Base-by-base conservation (phyloP, 2,888 invertebrate genomes). In the Nomada fabriciana region DNA sequence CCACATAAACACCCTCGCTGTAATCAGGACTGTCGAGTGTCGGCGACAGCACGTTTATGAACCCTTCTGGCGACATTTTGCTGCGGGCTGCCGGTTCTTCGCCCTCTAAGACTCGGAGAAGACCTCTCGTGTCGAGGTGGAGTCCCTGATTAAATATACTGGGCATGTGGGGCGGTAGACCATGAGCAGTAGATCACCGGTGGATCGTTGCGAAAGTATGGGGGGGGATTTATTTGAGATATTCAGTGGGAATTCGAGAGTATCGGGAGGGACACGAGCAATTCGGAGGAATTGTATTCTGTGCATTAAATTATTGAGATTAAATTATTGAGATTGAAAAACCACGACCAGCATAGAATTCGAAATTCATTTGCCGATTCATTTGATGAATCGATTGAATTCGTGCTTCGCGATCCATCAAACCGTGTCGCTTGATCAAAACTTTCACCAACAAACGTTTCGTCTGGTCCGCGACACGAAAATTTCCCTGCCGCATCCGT, bases 1-100 rank as follows among this genome's bases (percentile, higher is more conserved):
- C 75, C 75, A 50, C 81, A 59, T 75, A 76, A 82, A 82, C 74
- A 77, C 73, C 82, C 81, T 59, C n/a, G 64, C 63, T 50, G 82
- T 64, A 77, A 83, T 82, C 77, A 73, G 63, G 59, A 70, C 57
- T 20, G 76, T 76, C 76, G 68, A 69, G 68, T 20, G 55, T 61
- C 74, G 52, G 23, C 43, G 53, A 59, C 25, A 36, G 42, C 53
- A 50, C 79, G 68, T 79, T 79, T 78, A 67, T 29, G 70, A 75
- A 25, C 43, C 60, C 71, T 61, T 29, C 29, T 11, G 50, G 11
- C 43, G 42, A 47, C 47, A 15, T 47, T 47, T 47, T 15, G 13
- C 47, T 11, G 15, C 47, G 3, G 47, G 47, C 20, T 23, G 42
- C 11, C 53, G 18, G 53, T 52, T 29, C 52, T 53, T 23, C n/a